Evolutionary conservation across 2,113 vertebrate genomes (phyloP).

Genomic region (Macquaria australasica): DNA sequence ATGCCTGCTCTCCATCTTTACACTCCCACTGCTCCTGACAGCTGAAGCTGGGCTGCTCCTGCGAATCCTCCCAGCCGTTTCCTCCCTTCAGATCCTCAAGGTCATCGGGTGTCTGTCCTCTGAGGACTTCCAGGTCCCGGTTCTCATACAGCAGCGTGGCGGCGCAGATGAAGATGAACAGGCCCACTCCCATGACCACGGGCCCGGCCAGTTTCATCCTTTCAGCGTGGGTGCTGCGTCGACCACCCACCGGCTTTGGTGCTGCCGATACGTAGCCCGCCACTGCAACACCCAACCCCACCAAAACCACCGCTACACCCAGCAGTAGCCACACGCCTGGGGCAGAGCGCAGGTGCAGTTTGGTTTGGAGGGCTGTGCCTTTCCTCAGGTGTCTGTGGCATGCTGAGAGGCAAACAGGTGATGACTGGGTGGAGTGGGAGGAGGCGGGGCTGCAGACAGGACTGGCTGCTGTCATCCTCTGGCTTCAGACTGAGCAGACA

Average conservation of each 20-base stretch:
- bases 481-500: conserved; percentile 63
- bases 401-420: conserved; percentile 58
- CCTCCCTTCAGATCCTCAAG: conserved; percentile 67
- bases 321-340: conserved; percentile 93
- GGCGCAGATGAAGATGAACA: conserved; percentile 98
- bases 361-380: conserved; percentile 75
- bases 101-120: conserved; percentile 55
- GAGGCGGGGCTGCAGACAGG: conserved; percentile 72
- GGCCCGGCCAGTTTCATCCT: conserved; percentile 94
- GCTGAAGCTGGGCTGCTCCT: conserved; percentile 59
- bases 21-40: conserved; percentile 60
- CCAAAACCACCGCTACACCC: conserved; percentile 90
- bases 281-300: conserved; percentile 92
- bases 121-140: conserved; percentile 88
- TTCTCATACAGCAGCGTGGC: conserved; percentile 97
- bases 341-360: conserved; percentile 89
- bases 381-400: conserved; percentile 61
- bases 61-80: conserved; percentile 67
- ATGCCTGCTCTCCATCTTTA: conserved; percentile 57
- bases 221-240: conserved; percentile 81
- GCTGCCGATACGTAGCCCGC: conserved; percentile 90
- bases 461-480: conserved; percentile 77
- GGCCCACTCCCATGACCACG: conserved; percentile 95
- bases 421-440: conserved; percentile 61
- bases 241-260: conserved; percentile 40